Base-by-base conservation (phyloP, 2,888 invertebrate species). In the Tenodera sinensis region DNA sequence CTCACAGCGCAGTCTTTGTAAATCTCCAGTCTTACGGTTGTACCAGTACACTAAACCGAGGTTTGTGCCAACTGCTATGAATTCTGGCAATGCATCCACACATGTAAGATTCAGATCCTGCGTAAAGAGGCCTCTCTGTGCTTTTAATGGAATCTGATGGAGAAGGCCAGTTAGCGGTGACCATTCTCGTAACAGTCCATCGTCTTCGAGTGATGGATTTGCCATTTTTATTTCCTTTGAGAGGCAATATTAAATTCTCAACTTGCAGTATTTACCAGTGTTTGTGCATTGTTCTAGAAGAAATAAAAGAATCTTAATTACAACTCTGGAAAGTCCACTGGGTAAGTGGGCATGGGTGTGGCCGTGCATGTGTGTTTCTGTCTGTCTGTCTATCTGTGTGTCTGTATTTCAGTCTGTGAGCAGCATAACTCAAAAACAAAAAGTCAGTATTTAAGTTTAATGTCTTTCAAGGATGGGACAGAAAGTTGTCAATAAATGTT, bases 31-130 rank as follows among this genome's bases (percentile, higher is more conserved):
- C 91, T 95, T 95, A 90, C 98, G 95, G 93, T 97, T 96, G 93
- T 96, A 98, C 97, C 98, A 97, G 93, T 97, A 98, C 42, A 98
- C 96, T 89, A 97, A 94, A 3, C 98, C 98, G 28, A 96, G 95
- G 93, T 97, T 98, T 2, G 97, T 97, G 2, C 98, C 98, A 89
- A 98, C 93, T 1, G 97, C 98, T 91, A 98, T 95, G 93, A 96
- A 98, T 91, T 97, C 97, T 28, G 95, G 95, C 83, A 97, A 95
- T n/a, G 95, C 96, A 94, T 97, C 97, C 83, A 98, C 94, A 92
- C 97, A 97, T 1, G 98, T 98, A 90, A 98, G 94, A 92, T 93
- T 94, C 84, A 98, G 93, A 92, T 97, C 96, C 92, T 95, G 95
- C 25, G 96, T 95, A 93, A 97, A 97, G 91, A 98, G 93, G 7